Conservation (phyloP, 2,113 vertebrate genomes). For the Amphiprion percula region DNA sequence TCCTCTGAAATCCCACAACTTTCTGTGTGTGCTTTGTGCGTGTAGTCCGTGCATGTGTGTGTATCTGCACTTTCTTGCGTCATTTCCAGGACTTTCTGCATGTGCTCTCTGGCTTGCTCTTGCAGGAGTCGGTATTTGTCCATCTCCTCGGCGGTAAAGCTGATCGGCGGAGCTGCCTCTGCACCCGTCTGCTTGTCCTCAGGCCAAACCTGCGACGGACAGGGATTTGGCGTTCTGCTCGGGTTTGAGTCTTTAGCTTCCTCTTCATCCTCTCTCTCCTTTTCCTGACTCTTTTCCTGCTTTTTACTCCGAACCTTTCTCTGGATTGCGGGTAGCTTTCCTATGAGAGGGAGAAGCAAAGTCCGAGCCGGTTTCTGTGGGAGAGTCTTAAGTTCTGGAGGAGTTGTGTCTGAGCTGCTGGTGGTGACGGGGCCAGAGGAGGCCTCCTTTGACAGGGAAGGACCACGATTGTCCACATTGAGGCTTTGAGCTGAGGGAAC, state of each 20-base stretch:
- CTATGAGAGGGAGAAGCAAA: constrained; percentile 82
- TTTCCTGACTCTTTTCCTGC: constrained; percentile 72
- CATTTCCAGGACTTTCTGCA: constrained; percentile 93
- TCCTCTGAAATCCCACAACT: constrained; percentile 39
- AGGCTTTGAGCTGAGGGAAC: neutral
- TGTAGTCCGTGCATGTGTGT: constrained; percentile 71
- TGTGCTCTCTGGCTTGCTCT: constrained; percentile 95
- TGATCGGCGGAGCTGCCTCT: constrained; percentile 89
- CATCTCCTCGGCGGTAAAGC: constrained; percentile 94
- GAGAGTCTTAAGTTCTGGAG: constrained; percentile 37
- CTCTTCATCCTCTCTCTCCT: constrained; percentile 40
- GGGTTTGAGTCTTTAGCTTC: constrained; percentile 74
- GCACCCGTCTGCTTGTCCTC: constrained; percentile 80
- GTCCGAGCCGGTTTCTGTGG: constrained; percentile 65
- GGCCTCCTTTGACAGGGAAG: constrained; percentile 28
- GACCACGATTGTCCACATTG: constrained; percentile 12
- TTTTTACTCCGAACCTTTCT: constrained; percentile 74
- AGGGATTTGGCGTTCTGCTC: constrained; percentile 75
- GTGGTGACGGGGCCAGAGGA: constrained; percentile 5
- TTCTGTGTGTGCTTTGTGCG: constrained; percentile 31
- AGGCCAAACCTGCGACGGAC: constrained; percentile 74
- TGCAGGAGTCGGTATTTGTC: constrained; percentile 96
- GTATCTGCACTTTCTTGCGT: constrained; percentile 81
- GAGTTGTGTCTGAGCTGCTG: constrained; percentile 29
- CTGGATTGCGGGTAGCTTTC: constrained; percentile 83